Percentiles rank a stretch among this genome's conserved stretches.
These are phyloP conservation scores for Lepidotrigona ventralis DNA, from an alignment of 1,140 invertebrate species.

Conservation along the genomic window DNA sequence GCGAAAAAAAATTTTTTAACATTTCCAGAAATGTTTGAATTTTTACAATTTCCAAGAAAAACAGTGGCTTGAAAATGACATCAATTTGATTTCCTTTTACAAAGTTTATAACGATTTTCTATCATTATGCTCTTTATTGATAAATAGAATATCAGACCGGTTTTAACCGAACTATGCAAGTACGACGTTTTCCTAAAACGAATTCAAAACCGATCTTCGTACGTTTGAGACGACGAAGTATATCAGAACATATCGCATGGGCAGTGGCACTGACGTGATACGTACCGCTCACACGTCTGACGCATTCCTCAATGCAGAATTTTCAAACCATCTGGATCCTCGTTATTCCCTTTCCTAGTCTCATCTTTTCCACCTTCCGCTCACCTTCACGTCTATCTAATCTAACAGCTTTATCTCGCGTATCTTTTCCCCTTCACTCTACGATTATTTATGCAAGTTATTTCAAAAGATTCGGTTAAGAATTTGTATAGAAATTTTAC, in stretches of 20 bases:
- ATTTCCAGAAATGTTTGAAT: too few species aligned
- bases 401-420: neutral
- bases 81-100: too few species aligned
- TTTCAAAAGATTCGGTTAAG: neutral
- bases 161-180: neutral
- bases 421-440: neutral
- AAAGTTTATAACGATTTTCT: too few species aligned
- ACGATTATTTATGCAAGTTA: conserved; percentile 2
- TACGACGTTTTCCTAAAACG: neutral
- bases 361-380: neutral
- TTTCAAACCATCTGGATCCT: conserved; percentile 30
- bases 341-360: conserved; percentile 31
- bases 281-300: conserved; percentile 55
- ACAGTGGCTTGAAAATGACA: too few species aligned
- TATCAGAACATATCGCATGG: conserved; percentile 61
- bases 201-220: neutral
- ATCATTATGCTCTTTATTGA: too few species aligned
- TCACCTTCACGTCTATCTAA: conserved; percentile 3
- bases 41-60: too few species aligned
- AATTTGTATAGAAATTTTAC: neutral
- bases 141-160: neutral
- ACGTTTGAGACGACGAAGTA: conserved; percentile 16
- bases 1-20: too few species aligned
- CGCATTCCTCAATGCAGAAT: conserved; percentile 54
- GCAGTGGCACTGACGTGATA: conserved; percentile 62